These are phyloP conservation scores for Aphidius ervi DNA, from an alignment of 1,140 invertebrate genomes.

Conservation along the genomic window DNA sequence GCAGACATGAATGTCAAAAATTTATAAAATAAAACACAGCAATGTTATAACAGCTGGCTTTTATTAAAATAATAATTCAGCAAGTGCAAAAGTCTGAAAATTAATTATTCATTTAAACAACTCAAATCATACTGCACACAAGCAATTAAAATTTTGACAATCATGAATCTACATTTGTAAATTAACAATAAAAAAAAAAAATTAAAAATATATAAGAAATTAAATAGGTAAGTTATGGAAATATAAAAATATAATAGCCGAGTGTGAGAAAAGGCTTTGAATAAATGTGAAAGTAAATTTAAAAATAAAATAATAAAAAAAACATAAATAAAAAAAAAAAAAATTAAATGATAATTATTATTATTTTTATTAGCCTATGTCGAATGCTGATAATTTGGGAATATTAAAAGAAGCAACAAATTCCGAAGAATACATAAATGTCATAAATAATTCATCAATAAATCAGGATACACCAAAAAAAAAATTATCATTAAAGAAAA, in stretches of 20 bases:
- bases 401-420: slow-evolving; percentile 28
- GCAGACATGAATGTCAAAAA: background rate
- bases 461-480: slow-evolving; percentile 35
- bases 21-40: background rate
- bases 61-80: too few species aligned
- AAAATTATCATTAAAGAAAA: slow-evolving; percentile 19
- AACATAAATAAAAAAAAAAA: background rate
- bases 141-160: too few species aligned
- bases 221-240: background rate
- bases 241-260: background rate
- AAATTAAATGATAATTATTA: slow-evolving; percentile 18
- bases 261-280: slow-evolving; percentile 4
- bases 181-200: background rate
- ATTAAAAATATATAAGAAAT: background rate
- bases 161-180: too few species aligned
- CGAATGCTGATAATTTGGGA: slow-evolving; percentile 11
- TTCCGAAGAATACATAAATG: slow-evolving; percentile 21
- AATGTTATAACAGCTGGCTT: background rate
- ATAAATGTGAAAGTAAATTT: background rate
- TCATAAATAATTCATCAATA: slow-evolving; percentile 31
- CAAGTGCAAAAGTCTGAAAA: too few species aligned
- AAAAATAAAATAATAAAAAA: background rate
- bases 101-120: too few species aligned
- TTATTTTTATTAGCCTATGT: slow-evolving; percentile 13
- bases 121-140: too few species aligned